phyloP scores from a whole-genome alignment of 2,797 vertebrate genomes.

The Enteromius thamalakanensis region DNA sequence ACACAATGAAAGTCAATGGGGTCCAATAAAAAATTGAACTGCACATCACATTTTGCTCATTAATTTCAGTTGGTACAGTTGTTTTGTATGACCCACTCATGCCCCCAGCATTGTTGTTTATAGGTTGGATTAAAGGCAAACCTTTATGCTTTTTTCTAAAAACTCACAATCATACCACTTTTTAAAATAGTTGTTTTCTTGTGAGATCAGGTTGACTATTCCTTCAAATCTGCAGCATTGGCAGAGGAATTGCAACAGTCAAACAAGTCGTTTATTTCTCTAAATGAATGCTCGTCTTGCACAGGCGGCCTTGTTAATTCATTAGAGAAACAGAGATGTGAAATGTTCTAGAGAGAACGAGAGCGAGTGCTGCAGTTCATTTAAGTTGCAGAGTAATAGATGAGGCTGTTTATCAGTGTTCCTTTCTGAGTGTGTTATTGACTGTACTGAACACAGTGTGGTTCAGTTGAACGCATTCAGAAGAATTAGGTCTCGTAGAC shows the following conservation, averaged over 20 bases:
- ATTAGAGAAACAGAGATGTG: constrained; percentile 44
- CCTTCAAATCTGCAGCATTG: constrained; percentile 63
- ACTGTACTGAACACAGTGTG: constrained; percentile 24
- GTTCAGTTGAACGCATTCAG: constrained; percentile 37
- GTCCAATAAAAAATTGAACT: background rate
- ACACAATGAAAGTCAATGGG: background rate
- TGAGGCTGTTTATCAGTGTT: constrained; percentile 37
- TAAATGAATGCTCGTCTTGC: constrained; percentile 48
- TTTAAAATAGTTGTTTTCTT: background rate
- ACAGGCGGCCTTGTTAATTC: constrained; percentile 44
- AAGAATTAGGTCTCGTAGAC: constrained; percentile 29
- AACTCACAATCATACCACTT: background rate
- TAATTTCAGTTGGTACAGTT: background rate
- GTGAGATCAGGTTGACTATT: background rate
- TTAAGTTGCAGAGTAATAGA: constrained; percentile 41
- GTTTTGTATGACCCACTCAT: background rate
- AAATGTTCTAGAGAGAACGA: constrained; percentile 50
- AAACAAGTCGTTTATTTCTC: constrained; percentile 64
- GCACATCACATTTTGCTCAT: background rate
- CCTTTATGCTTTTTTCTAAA: background rate
- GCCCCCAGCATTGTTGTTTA: background rate
- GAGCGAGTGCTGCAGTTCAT: constrained; percentile 52
- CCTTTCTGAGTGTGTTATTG: constrained; percentile 32
- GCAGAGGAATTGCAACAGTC: constrained; percentile 62
- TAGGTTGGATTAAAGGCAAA: background rate